A percentile compares a stretch with the other conserved stretches of the same genome.
Conservation (phyloP, 2,113 vertebrate genomes). For the Podarcis raffonei region DNA sequence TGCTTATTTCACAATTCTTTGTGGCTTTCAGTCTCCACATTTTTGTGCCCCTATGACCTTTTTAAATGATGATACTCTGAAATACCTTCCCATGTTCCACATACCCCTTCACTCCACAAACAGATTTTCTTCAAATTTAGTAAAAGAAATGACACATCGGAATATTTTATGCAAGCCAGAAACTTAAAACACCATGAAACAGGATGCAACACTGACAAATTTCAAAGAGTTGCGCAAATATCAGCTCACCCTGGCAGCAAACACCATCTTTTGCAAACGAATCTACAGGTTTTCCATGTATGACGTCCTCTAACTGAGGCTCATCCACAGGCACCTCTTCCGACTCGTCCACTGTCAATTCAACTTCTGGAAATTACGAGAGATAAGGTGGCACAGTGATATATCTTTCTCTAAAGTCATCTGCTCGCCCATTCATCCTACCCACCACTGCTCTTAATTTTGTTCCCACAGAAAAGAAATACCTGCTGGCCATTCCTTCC, state of each 20-base stretch:
- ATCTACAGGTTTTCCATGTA: slow-evolving; percentile 78
- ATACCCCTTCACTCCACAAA: background rate
- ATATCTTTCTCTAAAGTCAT: slow-evolving; percentile 13
- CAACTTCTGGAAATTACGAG: slow-evolving; percentile 68
- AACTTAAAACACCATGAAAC: background rate
- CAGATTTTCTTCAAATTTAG: background rate
- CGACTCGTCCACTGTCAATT: slow-evolving; percentile 72
- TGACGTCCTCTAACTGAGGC: slow-evolving; percentile 76
- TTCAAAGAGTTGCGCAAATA: slow-evolving; percentile 34
- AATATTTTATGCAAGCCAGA: background rate
- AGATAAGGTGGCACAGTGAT: slow-evolving; percentile 41
- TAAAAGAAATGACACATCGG: background rate
- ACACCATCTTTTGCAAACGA: slow-evolving; percentile 65
- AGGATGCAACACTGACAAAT: background rate
- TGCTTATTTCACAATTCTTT: background rate
- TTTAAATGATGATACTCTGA: background rate
- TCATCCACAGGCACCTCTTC: slow-evolving; percentile 77
- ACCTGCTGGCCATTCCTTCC: background rate
- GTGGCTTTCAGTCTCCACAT: background rate
- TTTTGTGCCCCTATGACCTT: background rate
- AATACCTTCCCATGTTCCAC: background rate
- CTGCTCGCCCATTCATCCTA: too few relatives aligned
- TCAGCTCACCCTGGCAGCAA: slow-evolving; percentile 73
- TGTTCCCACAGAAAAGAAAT: background rate
- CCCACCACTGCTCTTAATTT: background rate